phyloP scores from a whole-genome alignment of 2,888 invertebrate species.

The Heliconius ismenius region DNA sequence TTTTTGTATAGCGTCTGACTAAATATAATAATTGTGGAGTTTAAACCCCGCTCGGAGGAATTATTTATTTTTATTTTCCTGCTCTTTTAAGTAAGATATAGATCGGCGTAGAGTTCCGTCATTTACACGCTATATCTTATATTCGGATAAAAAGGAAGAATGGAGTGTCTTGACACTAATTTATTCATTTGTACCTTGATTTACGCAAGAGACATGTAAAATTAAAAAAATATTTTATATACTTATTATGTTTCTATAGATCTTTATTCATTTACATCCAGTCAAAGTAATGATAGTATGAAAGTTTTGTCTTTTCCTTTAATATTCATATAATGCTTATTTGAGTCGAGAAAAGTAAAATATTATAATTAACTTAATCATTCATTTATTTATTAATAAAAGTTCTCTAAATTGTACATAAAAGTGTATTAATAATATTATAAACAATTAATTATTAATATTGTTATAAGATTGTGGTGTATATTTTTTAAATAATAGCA shows the following conservation, averaged over 20 bases:
- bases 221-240: not conserved
- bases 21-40: not conserved
- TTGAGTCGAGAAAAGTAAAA: not conserved
- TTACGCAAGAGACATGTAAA: not conserved
- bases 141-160: not conserved
- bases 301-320: not conserved
- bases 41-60: not conserved
- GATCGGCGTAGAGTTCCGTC: no score
- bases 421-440: slow-evolving; percentile 35
- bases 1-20: no score
- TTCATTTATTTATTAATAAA: slow-evolving; percentile 22
- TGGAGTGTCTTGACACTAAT: not conserved
- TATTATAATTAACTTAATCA: not conserved
- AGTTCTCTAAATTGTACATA: slow-evolving; percentile 43
- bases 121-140: not conserved
- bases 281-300: not conserved
- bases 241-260: not conserved
- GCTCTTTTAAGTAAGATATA: no score
- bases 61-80: not conserved
- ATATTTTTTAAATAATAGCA: slow-evolving; percentile 71
- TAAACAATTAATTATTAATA: slow-evolving; percentile 34
- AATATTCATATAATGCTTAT: not conserved
- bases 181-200: not conserved
- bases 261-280: not conserved
- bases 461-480: slow-evolving; percentile 68